Conservation (phyloP, 2,797 vertebrate genomes). For the Halcyon leucocephala region DNA sequence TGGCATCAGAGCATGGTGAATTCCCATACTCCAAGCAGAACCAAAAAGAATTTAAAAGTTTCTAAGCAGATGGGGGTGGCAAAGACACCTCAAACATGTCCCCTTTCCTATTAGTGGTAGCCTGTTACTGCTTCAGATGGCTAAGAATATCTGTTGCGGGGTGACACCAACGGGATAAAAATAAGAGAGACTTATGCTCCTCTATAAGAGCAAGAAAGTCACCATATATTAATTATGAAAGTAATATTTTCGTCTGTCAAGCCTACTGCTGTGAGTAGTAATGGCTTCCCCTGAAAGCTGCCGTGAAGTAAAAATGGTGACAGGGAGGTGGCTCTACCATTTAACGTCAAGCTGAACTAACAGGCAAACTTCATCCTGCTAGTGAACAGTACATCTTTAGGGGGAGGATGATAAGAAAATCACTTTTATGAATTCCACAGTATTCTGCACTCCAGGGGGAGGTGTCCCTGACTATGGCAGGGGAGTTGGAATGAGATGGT, state of each 20-base stretch:
- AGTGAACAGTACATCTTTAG: accelerated
- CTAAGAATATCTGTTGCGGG: not conserved
- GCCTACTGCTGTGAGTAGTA: constrained; percentile 6
- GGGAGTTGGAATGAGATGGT: not conserved
- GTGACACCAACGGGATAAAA: not conserved
- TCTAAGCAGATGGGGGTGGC: not conserved
- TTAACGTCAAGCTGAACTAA: not conserved
- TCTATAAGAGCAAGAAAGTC: not conserved
- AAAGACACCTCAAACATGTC: not conserved
- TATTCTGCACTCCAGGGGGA: not conserved
- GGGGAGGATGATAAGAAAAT: not conserved
- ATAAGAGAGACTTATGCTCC: not conserved
- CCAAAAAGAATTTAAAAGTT: not conserved
- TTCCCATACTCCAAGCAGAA: accelerated
- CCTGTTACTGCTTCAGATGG: not conserved
- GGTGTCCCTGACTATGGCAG: not conserved
- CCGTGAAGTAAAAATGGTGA: not conserved
- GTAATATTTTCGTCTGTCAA: not conserved
- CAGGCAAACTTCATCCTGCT: not conserved
- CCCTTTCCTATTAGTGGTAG: not conserved
- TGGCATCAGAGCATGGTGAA: accelerated
- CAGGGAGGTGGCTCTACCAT: not conserved
- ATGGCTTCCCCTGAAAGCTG: not conserved
- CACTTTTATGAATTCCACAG: not conserved
- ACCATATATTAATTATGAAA: constrained; percentile 2